Conservation (phyloP, 2,888 invertebrate genomes). For the Ophraella communa region DNA sequence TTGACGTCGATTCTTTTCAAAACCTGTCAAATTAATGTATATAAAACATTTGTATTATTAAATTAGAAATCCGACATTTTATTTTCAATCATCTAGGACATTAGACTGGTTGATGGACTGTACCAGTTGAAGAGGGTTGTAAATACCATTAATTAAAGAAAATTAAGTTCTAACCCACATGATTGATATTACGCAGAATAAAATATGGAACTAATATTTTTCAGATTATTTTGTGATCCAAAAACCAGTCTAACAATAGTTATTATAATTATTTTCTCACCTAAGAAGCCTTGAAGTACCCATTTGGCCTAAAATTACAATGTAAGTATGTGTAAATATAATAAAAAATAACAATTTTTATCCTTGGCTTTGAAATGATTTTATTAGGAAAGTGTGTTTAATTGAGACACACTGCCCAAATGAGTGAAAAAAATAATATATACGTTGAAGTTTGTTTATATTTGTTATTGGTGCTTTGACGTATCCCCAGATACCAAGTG, state of each 20-base stretch:
- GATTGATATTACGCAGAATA: no score
- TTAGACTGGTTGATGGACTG: not conserved
- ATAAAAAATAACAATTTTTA: constrained; percentile 33
- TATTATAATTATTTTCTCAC: constrained; percentile 14
- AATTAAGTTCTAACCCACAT: no score
- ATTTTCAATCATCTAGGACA: not conserved
- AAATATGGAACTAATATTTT: no score
- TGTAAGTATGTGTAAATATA: constrained; percentile 27
- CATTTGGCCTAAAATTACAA: constrained; percentile 32
- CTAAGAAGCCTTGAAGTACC: constrained; percentile 30
- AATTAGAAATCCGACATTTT: not conserved
- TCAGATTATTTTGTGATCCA: not conserved
- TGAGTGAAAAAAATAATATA: constrained; percentile 43
- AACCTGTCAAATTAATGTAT: not conserved
- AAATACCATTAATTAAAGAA: not conserved
- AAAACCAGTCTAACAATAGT: not conserved
- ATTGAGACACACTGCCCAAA: constrained; percentile 37
- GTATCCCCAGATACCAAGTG: constrained; percentile 20
- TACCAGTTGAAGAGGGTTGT: no score
- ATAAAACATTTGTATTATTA: not conserved
- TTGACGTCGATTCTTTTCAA: not conserved
- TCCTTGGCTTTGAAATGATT: constrained; percentile 29
- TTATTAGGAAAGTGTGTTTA: constrained; percentile 32
- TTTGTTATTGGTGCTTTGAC: constrained; percentile 23
- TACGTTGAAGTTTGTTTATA: constrained; percentile 27